A percentile compares a stretch with the other conserved stretches of the same genome.
Evolutionary conservation across 2,888 invertebrate genomes (phyloP).

Genomic region (Eustalomyia histrio): DNA sequence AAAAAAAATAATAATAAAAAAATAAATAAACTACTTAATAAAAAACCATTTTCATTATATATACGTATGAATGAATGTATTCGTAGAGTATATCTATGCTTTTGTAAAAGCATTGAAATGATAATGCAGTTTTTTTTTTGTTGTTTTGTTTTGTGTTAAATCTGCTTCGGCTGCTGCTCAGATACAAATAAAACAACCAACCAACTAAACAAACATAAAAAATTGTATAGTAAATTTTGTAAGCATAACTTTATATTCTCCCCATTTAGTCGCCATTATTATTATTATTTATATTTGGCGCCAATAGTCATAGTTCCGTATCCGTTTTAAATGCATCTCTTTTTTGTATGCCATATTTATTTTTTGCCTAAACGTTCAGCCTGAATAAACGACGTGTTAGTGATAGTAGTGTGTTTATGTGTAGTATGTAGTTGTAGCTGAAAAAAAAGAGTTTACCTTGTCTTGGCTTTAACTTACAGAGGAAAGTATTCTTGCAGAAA

Average conservation of each 20-base stretch:
- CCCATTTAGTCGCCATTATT: conserved; percentile 47
- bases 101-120: neutral
- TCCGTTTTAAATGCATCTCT: conserved; percentile 31
- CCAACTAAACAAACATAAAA: conserved; percentile 1
- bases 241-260: conserved; percentile 8
- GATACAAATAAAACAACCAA: neutral
- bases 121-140: neutral
- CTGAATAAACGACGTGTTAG: conserved; percentile 26
- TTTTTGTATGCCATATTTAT: conserved; percentile 1
- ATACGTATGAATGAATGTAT: too few species aligned
- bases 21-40: neutral
- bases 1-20: neutral
- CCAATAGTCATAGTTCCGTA: conserved; percentile 44
- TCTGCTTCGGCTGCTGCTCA: neutral
- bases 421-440: neutral
- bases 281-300: conserved; percentile 43
- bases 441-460: conserved; percentile 18
- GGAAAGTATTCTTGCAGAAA: neutral
- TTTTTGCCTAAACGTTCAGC: conserved; percentile 20
- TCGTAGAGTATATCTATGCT: neutral
- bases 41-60: neutral
- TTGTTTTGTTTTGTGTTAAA: neutral
- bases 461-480: neutral
- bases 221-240: neutral
- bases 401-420: neutral